These are phyloP conservation scores for Spisula solida DNA, from an alignment of 2,888 invertebrate species.

Conservation along the genomic window DNA sequence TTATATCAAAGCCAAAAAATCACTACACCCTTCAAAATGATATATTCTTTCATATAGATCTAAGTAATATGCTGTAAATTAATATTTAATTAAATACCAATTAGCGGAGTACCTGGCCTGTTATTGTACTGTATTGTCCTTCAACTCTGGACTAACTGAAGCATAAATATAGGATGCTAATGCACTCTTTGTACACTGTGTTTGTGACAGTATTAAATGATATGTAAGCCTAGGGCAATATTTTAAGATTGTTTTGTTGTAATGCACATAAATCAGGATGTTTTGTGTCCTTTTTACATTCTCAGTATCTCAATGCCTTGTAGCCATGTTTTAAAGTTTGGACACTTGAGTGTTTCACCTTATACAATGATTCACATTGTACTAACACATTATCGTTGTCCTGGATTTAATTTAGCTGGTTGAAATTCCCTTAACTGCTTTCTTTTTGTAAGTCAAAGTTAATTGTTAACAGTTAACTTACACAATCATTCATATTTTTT, in stretches of 20 bases:
- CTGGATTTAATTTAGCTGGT: not conserved
- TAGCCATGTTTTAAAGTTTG: not conserved
- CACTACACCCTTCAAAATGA: not conserved
- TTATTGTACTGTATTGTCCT: not conserved
- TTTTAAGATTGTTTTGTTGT: not conserved
- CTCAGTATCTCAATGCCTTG: not conserved
- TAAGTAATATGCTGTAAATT: not conserved
- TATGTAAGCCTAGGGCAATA: constrained; percentile 21
- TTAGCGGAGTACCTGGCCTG: not conserved
- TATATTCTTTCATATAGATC: not conserved
- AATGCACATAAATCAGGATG: constrained; percentile 14
- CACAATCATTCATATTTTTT: too few species aligned
- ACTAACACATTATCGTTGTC: not conserved
- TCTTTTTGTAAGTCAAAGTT: not conserved
- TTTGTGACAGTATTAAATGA: constrained; percentile 22
- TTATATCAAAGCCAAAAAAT: not conserved
- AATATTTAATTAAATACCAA: not conserved
- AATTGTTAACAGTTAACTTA: too few species aligned
- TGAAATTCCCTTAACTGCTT: not conserved
- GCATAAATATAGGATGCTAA: not conserved
- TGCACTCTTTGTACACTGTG: constrained; percentile 9
- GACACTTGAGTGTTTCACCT: not conserved
- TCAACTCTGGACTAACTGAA: not conserved
- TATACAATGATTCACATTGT: not conserved
- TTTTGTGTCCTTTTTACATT: constrained; percentile 6